Evolutionary conservation across 2,113 vertebrate species (phyloP).

Genomic region (Heliornis fulica): DNA sequence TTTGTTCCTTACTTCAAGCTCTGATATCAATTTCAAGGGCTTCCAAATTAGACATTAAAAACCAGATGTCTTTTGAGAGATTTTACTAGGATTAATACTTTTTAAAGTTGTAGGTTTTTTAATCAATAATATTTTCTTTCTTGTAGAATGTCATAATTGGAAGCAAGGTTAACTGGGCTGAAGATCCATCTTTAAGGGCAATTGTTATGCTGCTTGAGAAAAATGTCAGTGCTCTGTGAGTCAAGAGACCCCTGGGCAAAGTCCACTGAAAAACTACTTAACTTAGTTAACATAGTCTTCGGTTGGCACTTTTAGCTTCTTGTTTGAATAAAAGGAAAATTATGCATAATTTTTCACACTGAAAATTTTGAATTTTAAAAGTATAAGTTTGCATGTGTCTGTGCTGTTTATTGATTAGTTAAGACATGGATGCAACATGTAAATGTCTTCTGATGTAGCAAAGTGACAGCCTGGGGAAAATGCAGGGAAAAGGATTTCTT

Average conservation of each 20-base stretch:
- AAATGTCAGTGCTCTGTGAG: neutral
- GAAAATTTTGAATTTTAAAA: rapidly evolving
- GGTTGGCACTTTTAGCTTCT: no score
- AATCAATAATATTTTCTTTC: neutral
- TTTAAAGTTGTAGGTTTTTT: neutral
- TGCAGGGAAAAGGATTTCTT: no score
- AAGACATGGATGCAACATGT: no score
- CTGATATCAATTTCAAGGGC: neutral
- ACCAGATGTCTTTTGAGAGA: neutral
- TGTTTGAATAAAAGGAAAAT: neutral
- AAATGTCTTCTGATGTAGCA: rapidly evolving
- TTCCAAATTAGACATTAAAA: neutral
- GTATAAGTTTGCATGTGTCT: rapidly evolving
- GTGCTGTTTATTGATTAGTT: rapidly evolving
- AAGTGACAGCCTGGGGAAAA: neutral
- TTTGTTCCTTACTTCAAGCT: neutral
- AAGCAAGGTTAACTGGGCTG: slow-evolving; percentile 75
- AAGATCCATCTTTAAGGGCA: slow-evolving; percentile 66
- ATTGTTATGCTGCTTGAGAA: slow-evolving; percentile 71
- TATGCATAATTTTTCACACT: rapidly evolving
- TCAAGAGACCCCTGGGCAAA: rapidly evolving
- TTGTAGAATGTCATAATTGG: slow-evolving; percentile 71
- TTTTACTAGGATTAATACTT: neutral
- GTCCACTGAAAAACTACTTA: rapidly evolving
- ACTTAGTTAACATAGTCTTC: no score